phyloP scores from a whole-genome alignment of 2,797 vertebrate genomes.

The Siniperca obscura region DNA sequence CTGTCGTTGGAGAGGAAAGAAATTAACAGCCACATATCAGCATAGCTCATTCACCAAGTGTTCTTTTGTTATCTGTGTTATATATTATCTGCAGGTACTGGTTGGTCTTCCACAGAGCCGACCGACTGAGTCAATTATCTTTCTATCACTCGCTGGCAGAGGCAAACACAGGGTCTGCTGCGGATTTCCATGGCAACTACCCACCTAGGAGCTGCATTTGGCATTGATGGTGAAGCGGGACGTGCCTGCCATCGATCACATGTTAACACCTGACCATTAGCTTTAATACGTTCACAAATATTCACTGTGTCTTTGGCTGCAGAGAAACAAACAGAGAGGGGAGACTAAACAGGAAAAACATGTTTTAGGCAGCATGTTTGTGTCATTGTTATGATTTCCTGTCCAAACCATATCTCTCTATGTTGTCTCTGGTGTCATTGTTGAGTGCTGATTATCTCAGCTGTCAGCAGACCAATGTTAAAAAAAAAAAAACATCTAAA shows the following conservation, averaged over 20 bases:
- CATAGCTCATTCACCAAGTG: conserved; percentile 3
- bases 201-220: conserved; percentile 42
- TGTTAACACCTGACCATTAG: conserved; percentile 39
- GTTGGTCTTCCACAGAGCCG: conserved; percentile 16
- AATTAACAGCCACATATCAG: background rate
- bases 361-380: background rate
- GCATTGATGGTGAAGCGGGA: conserved; percentile 11
- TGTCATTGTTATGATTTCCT: conserved; percentile 40
- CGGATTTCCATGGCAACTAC: conserved; percentile 79
- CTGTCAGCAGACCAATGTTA: background rate
- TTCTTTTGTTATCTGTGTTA: conserved; percentile 1
- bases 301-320: background rate
- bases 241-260: background rate
- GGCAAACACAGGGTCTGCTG: conserved; percentile 56
- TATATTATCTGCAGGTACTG: conserved; percentile 34
- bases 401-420: background rate
- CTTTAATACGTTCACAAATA: conserved; percentile 10
- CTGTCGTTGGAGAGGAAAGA: background rate
- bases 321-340: background rate
- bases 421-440: background rate
- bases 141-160: conserved; percentile 35
- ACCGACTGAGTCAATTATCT: conserved; percentile 58
- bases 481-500: background rate
- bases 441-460: conserved; percentile 12
- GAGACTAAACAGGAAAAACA: conserved; percentile 29